A percentile compares a stretch with the other conserved stretches of the same genome.
These are phyloP conservation scores for Dendronephthya gigantea DNA, from an alignment of 64 coral and sea anemone species.

Conservation along the genomic window DNA sequence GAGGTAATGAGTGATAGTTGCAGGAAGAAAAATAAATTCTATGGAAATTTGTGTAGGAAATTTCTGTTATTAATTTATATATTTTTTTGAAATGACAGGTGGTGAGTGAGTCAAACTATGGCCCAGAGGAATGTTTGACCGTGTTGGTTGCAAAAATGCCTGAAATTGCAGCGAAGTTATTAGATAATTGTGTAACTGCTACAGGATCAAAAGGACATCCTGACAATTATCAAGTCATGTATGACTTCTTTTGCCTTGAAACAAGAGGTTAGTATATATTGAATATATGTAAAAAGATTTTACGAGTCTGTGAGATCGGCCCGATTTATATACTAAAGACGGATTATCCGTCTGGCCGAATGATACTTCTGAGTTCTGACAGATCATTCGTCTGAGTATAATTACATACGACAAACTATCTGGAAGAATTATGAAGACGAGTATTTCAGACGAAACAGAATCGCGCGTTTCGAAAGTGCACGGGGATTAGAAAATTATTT, in stretches of 20 bases:
- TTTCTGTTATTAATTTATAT: too few relatives aligned
- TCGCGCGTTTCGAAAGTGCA: too few relatives aligned
- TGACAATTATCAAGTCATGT: neutral
- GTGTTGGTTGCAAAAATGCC: neutral
- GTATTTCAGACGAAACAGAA: too few relatives aligned
- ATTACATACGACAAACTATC: too few relatives aligned
- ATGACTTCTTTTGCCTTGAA: constrained; percentile 5
- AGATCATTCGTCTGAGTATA: too few relatives aligned
- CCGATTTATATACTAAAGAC: too few relatives aligned
- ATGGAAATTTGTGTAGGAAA: too few relatives aligned
- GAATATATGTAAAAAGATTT: neutral
- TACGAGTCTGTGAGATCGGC: neutral
- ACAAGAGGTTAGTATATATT: neutral
- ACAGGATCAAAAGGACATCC: neutral
- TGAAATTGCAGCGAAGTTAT: neutral
- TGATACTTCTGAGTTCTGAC: too few relatives aligned
- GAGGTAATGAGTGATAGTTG: neutral
- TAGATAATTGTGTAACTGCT: neutral
- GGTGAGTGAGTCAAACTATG: neutral
- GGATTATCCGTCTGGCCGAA: too few relatives aligned
- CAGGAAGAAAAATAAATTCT: too few relatives aligned
- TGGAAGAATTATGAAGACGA: too few relatives aligned
- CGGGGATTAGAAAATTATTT: too few relatives aligned
- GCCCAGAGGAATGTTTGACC: neutral
- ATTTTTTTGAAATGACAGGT: neutral